These are phyloP conservation scores for Fistularia commersonii DNA, from an alignment of 2,797 vertebrate species.

Conservation along the genomic window DNA sequence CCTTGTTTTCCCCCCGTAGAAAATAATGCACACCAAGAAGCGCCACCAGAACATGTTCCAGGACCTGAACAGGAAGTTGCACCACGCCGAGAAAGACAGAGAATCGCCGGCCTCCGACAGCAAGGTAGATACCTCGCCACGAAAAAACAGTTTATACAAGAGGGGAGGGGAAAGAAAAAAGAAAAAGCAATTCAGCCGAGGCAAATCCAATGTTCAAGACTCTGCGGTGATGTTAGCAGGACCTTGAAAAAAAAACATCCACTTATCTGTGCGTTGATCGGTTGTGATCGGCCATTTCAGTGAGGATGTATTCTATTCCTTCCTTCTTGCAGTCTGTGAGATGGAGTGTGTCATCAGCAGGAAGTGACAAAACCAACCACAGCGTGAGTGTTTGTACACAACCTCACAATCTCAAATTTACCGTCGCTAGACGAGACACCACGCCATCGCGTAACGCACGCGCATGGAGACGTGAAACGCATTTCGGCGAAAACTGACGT, in stretches of 20 bases:
- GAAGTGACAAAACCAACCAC: constrained; percentile 85
- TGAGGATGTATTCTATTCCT: constrained; percentile 68
- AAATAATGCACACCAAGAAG: constrained; percentile 99
- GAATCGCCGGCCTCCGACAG: constrained; percentile 89
- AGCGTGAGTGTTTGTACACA: constrained; percentile 79
- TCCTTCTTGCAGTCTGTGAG: constrained; percentile 76
- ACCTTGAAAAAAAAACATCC: constrained; percentile 39
- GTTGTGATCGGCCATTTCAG: constrained; percentile 54
- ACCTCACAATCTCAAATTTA: constrained; percentile 54
- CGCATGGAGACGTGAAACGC: constrained; percentile 47
- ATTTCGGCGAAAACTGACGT: too few species aligned
- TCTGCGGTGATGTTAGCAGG: constrained; percentile 13
- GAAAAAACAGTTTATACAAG: background rate
- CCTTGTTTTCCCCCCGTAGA: constrained; percentile 75
- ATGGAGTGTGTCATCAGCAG: constrained; percentile 85
- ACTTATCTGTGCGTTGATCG: constrained; percentile 29
- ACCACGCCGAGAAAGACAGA: constrained; percentile 92
- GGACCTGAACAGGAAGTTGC: constrained; percentile 95
- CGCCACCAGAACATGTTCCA: constrained; percentile 99
- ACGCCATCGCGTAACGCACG: constrained; percentile 36
- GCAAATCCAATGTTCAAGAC: constrained; percentile 19
- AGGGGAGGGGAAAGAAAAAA: background rate
- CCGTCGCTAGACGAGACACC: constrained; percentile 32
- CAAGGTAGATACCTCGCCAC: constrained; percentile 78
- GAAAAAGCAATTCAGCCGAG: constrained; percentile 13